Conservation (phyloP, 2,888 invertebrate genomes). For the Epirrita christyi region DNA sequence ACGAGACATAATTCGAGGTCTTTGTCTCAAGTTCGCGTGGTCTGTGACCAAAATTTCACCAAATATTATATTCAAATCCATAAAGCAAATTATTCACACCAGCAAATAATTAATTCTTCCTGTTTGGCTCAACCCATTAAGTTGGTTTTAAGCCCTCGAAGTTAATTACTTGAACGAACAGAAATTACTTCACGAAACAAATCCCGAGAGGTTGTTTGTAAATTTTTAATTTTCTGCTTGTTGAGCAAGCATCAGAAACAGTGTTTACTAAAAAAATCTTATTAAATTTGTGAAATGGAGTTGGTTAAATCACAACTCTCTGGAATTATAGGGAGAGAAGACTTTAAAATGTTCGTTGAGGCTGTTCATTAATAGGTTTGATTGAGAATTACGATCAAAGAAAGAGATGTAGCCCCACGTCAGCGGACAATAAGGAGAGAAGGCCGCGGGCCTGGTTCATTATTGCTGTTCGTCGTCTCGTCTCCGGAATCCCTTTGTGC, state of each 20-base stretch:
- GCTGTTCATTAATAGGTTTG: conserved; percentile 48
- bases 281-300: conserved; percentile 59
- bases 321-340: conserved; percentile 37
- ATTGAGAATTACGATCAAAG: conserved; percentile 59
- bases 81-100: conserved; percentile 28
- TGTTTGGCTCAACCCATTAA: conserved; percentile 52
- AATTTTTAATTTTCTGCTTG: conserved; percentile 75
- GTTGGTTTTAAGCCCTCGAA: conserved; percentile 54
- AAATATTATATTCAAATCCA: conserved; percentile 9
- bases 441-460: conserved; percentile 60
- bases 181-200: conserved; percentile 58
- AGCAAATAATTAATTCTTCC: conserved; percentile 38
- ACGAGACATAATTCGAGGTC: conserved; percentile 10
- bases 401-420: conserved; percentile 50
- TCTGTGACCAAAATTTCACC: conserved; percentile 2
- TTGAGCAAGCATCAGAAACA: conserved; percentile 66
- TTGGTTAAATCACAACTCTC: conserved; percentile 48
- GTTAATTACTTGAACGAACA: conserved; percentile 57
- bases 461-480: conserved; percentile 59
- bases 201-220: conserved; percentile 60
- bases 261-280: conserved; percentile 62
- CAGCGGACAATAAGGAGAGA: conserved; percentile 55
- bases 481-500: conserved; percentile 65
- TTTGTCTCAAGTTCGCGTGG: conserved; percentile 10
- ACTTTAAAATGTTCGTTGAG: conserved; percentile 21